Base-by-base conservation (phyloP, 1,140 invertebrate genomes). In the Dendroctonus valens region DNA sequence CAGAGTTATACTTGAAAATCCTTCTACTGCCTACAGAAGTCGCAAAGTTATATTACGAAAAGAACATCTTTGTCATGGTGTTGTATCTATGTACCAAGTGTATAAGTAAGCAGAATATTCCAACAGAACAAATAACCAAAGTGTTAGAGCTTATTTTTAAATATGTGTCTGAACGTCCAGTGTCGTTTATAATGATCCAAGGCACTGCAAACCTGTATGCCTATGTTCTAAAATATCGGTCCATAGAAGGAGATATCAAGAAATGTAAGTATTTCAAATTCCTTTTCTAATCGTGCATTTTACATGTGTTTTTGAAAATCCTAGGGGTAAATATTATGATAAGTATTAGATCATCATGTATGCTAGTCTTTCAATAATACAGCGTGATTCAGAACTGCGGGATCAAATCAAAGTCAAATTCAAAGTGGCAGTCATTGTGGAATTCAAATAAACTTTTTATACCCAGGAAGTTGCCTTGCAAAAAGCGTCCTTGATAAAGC, bases 11-110 rank as follows among this genome's bases (percentile, higher is more conserved):
- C 54, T 55, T 71, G 26, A 69, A 71, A 54, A 51, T 71, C 5
- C 59, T 69, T 39, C 50, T 51, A 6, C 8, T 71, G 9, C 63
- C 67, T 52, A 42, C 65, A 9, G 60, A 64, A 15, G 63, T 71
- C 40, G 70, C 62, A 40, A 68, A 68, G 55, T 51, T 69, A 41
- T 71, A 68, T 64, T 71, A 59, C 65, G 67, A 71, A 37, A 54
- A 40, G n/a, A 65, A 65, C 15, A 61, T 70, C 26, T 70, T 54
- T 11, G 53, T 54, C 42, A 39, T 58, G 37, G 26, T 59, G 9
- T 50, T 68, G 40, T 7, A 51, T 14, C 3, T 68, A 6, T 11
- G 55, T 42, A 68, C 55, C 12, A 62, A 14, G 26, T 38, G n/a
- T 12, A 55, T 39, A 9, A 50, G 44, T 26, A 59, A 63, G 49